Base-by-base conservation (phyloP, 2,113 vertebrate genomes). In the Turdus rufiventris region DNA sequence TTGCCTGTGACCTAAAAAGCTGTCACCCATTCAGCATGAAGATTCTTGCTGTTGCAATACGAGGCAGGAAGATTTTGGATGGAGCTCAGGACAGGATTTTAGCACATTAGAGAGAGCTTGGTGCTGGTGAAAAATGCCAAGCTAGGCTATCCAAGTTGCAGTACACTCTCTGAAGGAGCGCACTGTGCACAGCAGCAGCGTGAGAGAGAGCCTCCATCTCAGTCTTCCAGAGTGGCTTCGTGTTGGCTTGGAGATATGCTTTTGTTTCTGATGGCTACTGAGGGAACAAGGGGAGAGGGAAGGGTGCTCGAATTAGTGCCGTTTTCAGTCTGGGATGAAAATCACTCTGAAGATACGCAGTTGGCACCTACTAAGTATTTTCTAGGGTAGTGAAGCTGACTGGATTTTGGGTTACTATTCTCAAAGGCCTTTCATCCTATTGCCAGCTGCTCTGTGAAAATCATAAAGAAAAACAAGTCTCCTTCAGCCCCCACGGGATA, bases 1-100 rank as follows among this genome's bases (percentile, higher is more conserved):
- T 47, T 89, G 50, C 15, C 40, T 42, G 31, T 66, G 61, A 74
- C 85, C 60, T 89, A 85, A 76, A 95, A 87, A 63, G 10, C 48
- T 36, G 18, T 36, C 53, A 95, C 67, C 23, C 8, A 3, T 82
- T 85, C 81, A 40, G 24, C 25, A 21, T 38, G 8, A 62, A 70
- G 19, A n/a, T 34, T 40, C 48, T 88, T 58, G 6, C 24, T 53
- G 28, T 51, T 75, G 38, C 24, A 24, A 4, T 21, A 57, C 31
- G 38, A 88, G 43, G 20, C 23, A 43, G 25, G 23, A 67, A 23
- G 11, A 36, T 88, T 74, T 81, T 33, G 28, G 20, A 26, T 57
- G 34, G 13, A 7, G 7, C 24, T 66, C n/a, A 8, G 77, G 18
- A 19, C 9, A 54, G 80, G 17, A 56, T 87, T 94, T 84, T 80